Evolutionary conservation across 2,888 invertebrate species (phyloP).

Genomic region (Eugnorisma glareosa): DNA sequence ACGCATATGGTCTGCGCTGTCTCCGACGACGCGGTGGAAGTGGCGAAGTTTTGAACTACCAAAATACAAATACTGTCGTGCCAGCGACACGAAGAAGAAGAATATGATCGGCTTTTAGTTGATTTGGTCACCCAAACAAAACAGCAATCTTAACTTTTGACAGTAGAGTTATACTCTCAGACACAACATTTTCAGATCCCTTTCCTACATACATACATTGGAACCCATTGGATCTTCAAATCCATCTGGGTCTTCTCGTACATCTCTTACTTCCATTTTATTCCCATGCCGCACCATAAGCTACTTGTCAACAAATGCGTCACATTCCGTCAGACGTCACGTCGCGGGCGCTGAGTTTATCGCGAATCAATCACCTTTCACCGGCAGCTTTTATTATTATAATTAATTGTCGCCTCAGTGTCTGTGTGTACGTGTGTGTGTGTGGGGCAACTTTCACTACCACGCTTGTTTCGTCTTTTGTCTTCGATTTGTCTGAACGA

Average conservation of each 20-base stretch:
- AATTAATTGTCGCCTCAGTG: conserved; percentile 68
- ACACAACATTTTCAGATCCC: neutral
- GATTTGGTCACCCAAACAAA: neutral
- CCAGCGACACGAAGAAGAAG: neutral
- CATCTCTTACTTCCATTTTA: neutral
- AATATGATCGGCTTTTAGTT: neutral
- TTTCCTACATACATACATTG: neutral
- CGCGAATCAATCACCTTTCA: conserved; percentile 72
- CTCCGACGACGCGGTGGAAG: neutral
- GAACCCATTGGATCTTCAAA: neutral
- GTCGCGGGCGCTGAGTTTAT: conserved; percentile 55
- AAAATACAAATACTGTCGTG: neutral
- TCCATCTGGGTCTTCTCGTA: neutral
- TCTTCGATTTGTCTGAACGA: conserved; percentile 19
- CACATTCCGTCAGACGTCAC: conserved; percentile 17
- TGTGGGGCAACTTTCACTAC: conserved; percentile 60
- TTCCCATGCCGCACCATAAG: neutral
- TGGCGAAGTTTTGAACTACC: neutral
- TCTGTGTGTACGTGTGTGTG: conserved; percentile 35
- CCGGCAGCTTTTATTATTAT: conserved; percentile 67
- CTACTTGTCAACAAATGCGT: conserved; percentile 20
- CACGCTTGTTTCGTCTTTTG: conserved; percentile 50
- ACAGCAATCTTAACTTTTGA: neutral
- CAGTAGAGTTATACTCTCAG: neutral
- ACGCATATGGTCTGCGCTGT: too few relatives aligned